Base-by-base conservation (phyloP, 2,113 vertebrate species). In the Eleginops maclovinus region DNA sequence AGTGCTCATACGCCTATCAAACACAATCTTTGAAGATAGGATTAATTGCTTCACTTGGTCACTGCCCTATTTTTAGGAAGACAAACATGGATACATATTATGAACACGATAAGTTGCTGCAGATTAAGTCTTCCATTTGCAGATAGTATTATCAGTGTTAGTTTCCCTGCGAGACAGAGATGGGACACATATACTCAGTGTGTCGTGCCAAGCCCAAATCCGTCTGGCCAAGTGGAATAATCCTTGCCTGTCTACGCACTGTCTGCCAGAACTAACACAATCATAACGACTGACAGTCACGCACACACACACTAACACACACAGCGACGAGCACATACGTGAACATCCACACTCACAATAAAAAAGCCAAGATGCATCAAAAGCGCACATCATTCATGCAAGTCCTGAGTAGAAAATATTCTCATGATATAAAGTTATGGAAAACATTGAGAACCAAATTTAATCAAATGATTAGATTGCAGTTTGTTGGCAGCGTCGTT, bases 191-290 rank as follows among this genome's bases (percentile, higher is more conserved):
- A 75, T 85, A 86, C 79, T 84, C 75, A 83, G 68, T 67, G 78
- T 84, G 58, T 44, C 81, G 72, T 83, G 83, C 86, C 86, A 85
- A 81, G 47, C 60, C 67, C 72, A 86, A 81, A 91, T 88, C 88
- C 22, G 74, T 89, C 82, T 90, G 83, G 79, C 81, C 90, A 78
- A 85, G 85, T 87, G 75, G 83, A 92, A 85, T 93, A 92, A 93
- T 92, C 86, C 81, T 59, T 4, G 58, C 56, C 79, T 71, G 79
- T 77, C 75, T 70, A 73, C 65, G 85, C 61, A 75, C 58, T 79
- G 83, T 70, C 86, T 91, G 84, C 71, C 81, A 87, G 76, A 49
- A 53, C 71, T 36, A 79, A 79, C 72, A 73, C 62, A 51, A 75
- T 74, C 84, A 64, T 49, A 78, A 68, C 75, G 43, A 71, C 68